These are phyloP conservation scores for Drosophila repleta DNA, from an alignment of 1,140 invertebrate species.

Conservation along the genomic window DNA sequence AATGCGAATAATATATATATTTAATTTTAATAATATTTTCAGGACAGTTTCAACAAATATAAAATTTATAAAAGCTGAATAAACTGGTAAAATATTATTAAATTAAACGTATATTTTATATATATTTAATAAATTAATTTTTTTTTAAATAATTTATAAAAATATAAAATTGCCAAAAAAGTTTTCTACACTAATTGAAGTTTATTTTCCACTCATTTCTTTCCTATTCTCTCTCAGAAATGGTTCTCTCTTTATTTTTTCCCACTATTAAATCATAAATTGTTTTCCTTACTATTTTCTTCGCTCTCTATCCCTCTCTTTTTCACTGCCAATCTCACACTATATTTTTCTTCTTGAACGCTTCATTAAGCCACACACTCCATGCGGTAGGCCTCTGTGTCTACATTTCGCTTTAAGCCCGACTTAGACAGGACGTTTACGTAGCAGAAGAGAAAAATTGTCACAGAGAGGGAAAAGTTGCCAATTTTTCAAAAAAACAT, in stretches of 20 bases:
- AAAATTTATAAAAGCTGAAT: too few relatives aligned
- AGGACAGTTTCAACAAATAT: too few relatives aligned
- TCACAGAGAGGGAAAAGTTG: not conserved
- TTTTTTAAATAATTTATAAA: too few relatives aligned
- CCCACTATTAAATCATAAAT: slow-evolving; percentile 16
- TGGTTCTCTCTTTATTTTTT: slow-evolving; percentile 3
- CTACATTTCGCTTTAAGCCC: slow-evolving; percentile 22
- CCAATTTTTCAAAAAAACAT: not conserved
- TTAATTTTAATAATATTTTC: too few relatives aligned
- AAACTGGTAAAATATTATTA: too few relatives aligned
- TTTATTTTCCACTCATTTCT: too few relatives aligned
- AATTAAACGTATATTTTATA: too few relatives aligned
- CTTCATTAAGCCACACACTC: slow-evolving; percentile 30
- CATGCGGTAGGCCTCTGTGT: slow-evolving; percentile 10
- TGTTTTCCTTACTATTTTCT: slow-evolving; percentile 9
- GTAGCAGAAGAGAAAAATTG: slow-evolving; percentile 10
- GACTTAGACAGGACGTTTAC: slow-evolving; percentile 11
- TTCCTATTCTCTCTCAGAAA: not conserved
- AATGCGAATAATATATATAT: too few relatives aligned
- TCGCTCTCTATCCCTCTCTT: not conserved
- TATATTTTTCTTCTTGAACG: slow-evolving; percentile 10
- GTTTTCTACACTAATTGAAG: too few relatives aligned
- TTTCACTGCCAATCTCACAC: too few relatives aligned
- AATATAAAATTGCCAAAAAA: too few relatives aligned
- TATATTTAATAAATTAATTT: too few relatives aligned